phyloP scores from a whole-genome alignment of 2,888 invertebrate species.

The Margaritifera margaritifera region DNA sequence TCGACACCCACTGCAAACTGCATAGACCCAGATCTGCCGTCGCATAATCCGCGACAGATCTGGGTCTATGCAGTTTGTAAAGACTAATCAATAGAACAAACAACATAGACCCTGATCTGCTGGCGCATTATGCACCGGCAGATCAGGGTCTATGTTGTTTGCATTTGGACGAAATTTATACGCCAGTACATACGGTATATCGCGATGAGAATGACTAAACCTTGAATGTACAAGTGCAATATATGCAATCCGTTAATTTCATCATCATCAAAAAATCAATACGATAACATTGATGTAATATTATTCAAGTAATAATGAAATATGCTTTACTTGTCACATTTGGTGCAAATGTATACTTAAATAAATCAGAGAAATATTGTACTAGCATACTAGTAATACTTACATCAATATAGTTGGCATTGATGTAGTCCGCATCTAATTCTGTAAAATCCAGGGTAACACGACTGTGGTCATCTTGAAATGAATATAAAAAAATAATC shows the following conservation, averaged over 20 bases:
- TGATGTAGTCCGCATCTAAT: constrained; percentile 46
- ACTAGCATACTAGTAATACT: constrained; percentile 9
- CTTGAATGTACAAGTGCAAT: no score
- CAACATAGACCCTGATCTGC: no score
- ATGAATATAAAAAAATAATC: not conserved
- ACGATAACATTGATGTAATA: not conserved
- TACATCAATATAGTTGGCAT: constrained; percentile 50
- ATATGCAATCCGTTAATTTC: not conserved
- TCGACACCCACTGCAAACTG: no score
- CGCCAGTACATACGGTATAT: no score
- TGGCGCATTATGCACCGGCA: no score
- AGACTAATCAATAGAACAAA: no score
- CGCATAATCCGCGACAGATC: no score
- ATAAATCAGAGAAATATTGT: not conserved
- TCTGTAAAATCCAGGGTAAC: constrained; percentile 38
- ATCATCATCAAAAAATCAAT: not conserved
- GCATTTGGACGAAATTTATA: no score
- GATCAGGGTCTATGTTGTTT: no score
- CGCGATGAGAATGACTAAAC: no score
- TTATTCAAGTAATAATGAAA: not conserved
- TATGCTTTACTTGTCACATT: not conserved
- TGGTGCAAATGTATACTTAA: not conserved
- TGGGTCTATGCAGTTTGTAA: no score
- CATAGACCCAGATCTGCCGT: no score
- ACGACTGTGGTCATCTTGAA: constrained; percentile 46